A percentile compares a stretch with the other conserved stretches of the same genome.
Evolutionary conservation across 2,797 vertebrate species (phyloP).

Genomic region (Arremon aurantiirostris): DNA sequence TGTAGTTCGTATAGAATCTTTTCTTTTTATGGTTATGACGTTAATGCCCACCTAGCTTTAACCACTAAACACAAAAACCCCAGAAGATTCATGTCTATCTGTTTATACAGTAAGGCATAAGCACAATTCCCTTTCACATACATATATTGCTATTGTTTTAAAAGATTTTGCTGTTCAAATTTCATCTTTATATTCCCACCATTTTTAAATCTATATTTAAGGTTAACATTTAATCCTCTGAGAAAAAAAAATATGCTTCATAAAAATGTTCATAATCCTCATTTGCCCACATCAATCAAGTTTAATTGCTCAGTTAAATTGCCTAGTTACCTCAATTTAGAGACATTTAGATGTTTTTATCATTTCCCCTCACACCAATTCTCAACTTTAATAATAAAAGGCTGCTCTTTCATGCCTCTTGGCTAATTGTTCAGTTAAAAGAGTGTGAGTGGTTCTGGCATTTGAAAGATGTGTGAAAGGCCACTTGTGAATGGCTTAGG

Average conservation of each 20-base stretch:
- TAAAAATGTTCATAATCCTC: constrained; percentile 21
- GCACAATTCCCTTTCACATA: background rate
- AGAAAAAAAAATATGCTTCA: background rate
- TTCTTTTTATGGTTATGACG: background rate
- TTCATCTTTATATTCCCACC: background rate
- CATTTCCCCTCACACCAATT: constrained; percentile 18
- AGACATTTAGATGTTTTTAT: constrained; percentile 44
- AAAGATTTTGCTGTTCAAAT: background rate
- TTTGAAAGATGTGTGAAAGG: constrained; percentile 59
- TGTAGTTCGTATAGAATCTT: background rate
- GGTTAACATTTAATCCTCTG: background rate
- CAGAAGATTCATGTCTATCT: background rate
- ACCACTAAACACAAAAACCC: background rate
- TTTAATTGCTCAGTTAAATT: constrained; percentile 57
- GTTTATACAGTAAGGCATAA: background rate
- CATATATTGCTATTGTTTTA: background rate
- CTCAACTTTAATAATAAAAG: constrained; percentile 41
- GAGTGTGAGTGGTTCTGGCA: constrained; percentile 58
- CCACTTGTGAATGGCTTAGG: constrained; percentile 11
- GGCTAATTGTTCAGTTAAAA: constrained; percentile 68
- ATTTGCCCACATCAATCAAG: constrained; percentile 26
- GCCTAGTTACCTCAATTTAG: constrained; percentile 30
- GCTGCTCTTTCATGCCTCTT: constrained; percentile 50
- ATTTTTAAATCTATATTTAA: background rate
- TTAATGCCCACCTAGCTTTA: background rate